phyloP scores from a whole-genome alignment of 2,797 vertebrate genomes.

The Acipenser transmontanus region DNA sequence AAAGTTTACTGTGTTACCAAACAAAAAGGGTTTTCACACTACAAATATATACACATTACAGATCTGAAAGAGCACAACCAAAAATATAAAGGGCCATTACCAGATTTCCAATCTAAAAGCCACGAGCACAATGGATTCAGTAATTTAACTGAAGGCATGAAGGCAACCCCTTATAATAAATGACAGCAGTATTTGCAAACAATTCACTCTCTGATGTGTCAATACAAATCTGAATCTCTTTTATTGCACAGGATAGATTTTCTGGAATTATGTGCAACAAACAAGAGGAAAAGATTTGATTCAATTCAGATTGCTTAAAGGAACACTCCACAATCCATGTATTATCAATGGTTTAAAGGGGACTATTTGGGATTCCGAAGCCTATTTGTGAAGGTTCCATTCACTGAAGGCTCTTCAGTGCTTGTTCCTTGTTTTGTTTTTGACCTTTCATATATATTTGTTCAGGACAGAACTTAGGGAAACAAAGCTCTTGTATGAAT shows the following conservation, averaged over 20 bases:
- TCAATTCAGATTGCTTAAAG: slow-evolving; percentile 28
- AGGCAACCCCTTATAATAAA: slow-evolving; percentile 19
- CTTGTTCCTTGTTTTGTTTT: too few species aligned
- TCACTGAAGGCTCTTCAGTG: too few species aligned
- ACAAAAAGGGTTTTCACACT: too few species aligned
- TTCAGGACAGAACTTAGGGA: too few species aligned
- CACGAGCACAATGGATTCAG: slow-evolving; percentile 7
- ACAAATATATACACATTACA: too few species aligned
- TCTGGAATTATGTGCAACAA: slow-evolving; percentile 20
- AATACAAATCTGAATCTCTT: slow-evolving; percentile 29
- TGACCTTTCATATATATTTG: too few species aligned
- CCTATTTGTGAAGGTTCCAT: too few species aligned
- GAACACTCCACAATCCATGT: slow-evolving; percentile 47
- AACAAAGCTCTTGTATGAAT: too few species aligned
- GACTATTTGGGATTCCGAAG: too few species aligned
- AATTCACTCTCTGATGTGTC: slow-evolving; percentile 28
- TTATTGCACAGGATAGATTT: slow-evolving; percentile 42
- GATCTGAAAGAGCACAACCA: too few species aligned
- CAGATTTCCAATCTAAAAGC: background rate
- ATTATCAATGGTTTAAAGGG: slow-evolving; percentile 11
- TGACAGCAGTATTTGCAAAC: slow-evolving; percentile 18
- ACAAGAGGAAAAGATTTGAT: slow-evolving; percentile 35
- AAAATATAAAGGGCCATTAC: too few species aligned
- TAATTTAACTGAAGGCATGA: slow-evolving; percentile 14
- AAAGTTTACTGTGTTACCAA: too few species aligned